A percentile compares a stretch with the other conserved stretches of the same genome.
These are phyloP conservation scores for Drosophila erecta DNA, from an alignment of 1,140 invertebrate genomes.

Conservation along the genomic window DNA sequence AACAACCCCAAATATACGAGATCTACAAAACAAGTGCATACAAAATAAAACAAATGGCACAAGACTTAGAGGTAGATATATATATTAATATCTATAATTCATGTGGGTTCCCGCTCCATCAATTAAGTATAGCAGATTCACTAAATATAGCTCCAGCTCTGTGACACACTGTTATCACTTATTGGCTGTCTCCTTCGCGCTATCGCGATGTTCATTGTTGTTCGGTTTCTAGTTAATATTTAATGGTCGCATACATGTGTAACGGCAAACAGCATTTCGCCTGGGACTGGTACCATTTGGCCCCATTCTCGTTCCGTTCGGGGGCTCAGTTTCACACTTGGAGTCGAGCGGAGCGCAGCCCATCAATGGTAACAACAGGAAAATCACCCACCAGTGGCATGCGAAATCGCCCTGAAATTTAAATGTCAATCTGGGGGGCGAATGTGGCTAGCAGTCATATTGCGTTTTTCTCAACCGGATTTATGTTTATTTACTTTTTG, in stretches of 20 bases:
- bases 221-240: conserved; percentile 65
- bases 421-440: conserved; percentile 30
- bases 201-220: conserved; percentile 48
- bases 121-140: background rate
- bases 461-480: conserved; percentile 2
- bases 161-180: conserved; percentile 31
- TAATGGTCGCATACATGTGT: conserved; percentile 53
- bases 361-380: conserved; percentile 4
- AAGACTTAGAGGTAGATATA: too few species aligned
- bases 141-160: conserved; percentile 1
- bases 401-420: background rate
- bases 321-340: conserved; percentile 63
- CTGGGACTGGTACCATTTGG: conserved; percentile 74
- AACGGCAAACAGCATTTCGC: conserved; percentile 46
- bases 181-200: conserved; percentile 40
- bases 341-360: conserved; percentile 56
- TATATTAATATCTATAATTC: background rate
- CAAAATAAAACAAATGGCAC: too few species aligned
- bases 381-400: conserved; percentile 4
- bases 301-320: conserved; percentile 40
- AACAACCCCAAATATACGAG: too few species aligned
- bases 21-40: too few species aligned
- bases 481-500: conserved; percentile 4
- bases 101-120: background rate
- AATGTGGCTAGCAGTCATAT: conserved; percentile 25